Conservation (phyloP, 2,797 vertebrate genomes). For the Astyanax mexicanus region DNA sequence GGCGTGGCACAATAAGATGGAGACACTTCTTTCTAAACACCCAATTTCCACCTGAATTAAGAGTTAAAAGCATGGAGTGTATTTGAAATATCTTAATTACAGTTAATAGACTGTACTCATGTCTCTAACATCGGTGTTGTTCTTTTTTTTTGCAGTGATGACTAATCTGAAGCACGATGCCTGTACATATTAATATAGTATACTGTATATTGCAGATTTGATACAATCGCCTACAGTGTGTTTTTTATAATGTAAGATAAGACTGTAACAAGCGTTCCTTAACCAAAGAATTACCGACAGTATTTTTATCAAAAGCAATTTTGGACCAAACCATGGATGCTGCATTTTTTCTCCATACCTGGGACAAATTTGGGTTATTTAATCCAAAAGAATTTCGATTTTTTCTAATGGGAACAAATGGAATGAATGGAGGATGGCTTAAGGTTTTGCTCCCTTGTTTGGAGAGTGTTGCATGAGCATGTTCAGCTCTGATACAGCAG, state of each 20-base stretch:
- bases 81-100: neutral
- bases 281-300: constrained; percentile 34
- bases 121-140: constrained; percentile 53
- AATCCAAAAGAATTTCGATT: constrained; percentile 32
- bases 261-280: constrained; percentile 41
- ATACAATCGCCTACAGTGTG: constrained; percentile 41
- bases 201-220: constrained; percentile 74
- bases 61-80: neutral
- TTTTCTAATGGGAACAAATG: constrained; percentile 67
- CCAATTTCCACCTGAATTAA: neutral
- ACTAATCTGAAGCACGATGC: constrained; percentile 66
- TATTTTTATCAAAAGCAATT: constrained; percentile 8
- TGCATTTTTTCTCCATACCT: constrained; percentile 12
- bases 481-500: constrained; percentile 4
- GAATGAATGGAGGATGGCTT: constrained; percentile 61
- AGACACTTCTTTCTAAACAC: too few species aligned
- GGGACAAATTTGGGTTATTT: constrained; percentile 16
- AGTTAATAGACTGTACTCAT: neutral
- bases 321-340: constrained; percentile 25
- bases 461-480: neutral
- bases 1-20: neutral
- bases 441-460: constrained; percentile 8
- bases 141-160: constrained; percentile 84
- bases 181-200: constrained; percentile 79
- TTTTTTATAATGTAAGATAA: constrained; percentile 77